phyloP scores from a whole-genome alignment of 2,888 invertebrate species.

The Shargacucullia verbasci region DNA sequence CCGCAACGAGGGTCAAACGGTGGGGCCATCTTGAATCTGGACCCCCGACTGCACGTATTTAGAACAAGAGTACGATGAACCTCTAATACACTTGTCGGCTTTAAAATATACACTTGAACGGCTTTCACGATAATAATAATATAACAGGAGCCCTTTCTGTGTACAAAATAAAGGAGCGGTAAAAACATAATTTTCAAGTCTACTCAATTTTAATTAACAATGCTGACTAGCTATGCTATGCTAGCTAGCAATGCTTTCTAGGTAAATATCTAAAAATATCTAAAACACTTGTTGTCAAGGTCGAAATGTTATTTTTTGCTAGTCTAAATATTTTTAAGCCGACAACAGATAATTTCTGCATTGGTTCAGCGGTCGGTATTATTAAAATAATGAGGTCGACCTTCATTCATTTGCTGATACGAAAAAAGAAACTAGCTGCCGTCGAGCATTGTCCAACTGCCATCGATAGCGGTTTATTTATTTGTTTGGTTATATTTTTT shows the following conservation, averaged over 20 bases:
- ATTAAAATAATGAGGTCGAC: constrained; percentile 78
- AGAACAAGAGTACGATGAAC: constrained; percentile 73
- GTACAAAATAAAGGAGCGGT: constrained; percentile 14
- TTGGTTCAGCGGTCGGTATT: constrained; percentile 65
- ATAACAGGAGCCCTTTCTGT: constrained; percentile 24
- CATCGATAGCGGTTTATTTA: constrained; percentile 64
- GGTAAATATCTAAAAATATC: constrained; percentile 31
- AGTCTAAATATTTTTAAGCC: constrained; percentile 45
- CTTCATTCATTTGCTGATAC: constrained; percentile 65
- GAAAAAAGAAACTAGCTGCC: constrained; percentile 58
- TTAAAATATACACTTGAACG: constrained; percentile 44
- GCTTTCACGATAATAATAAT: constrained; percentile 29
- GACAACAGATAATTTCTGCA: constrained; percentile 56
- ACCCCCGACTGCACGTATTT: constrained; percentile 69
- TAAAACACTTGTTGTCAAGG: constrained; percentile 41
- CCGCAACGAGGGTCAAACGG: constrained; percentile 84
- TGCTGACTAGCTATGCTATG: too few relatives aligned
- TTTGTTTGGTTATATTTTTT: constrained; percentile 50
- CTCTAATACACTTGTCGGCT: constrained; percentile 38
- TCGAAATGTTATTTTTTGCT: constrained; percentile 41
- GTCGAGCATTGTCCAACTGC: constrained; percentile 67
- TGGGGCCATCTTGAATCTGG: constrained; percentile 82
- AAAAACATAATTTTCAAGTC: not conserved
- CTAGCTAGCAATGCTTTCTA: too few relatives aligned
- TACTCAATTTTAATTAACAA: too few relatives aligned